These are phyloP conservation scores for Pollachius pollachius DNA, from an alignment of 2,113 vertebrate genomes.

Conservation along the genomic window DNA sequence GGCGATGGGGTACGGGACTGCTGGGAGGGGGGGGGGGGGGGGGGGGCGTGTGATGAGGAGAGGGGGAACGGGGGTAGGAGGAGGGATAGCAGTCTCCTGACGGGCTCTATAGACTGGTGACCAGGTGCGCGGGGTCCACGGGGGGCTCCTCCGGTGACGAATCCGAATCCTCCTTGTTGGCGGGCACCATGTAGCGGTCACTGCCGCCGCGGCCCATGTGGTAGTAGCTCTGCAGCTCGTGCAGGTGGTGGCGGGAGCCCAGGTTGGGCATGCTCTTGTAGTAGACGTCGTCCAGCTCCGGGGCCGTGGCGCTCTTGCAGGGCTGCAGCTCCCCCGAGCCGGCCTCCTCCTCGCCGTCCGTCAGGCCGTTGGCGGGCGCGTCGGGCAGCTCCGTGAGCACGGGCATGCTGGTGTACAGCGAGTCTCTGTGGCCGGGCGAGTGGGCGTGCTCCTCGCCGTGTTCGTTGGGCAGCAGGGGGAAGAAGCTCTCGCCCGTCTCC, in stretches of 20 bases:
- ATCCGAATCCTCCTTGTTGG: slow-evolving; percentile 88
- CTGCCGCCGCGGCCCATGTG: slow-evolving; percentile 96
- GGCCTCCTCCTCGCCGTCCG: slow-evolving; percentile 81
- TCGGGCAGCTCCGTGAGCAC: slow-evolving; percentile 84
- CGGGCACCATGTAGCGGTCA: slow-evolving; percentile 92
- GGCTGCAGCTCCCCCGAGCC: slow-evolving; percentile 78
- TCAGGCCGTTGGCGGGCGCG: slow-evolving; percentile 70
- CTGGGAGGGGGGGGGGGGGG: slow-evolving; percentile 32
- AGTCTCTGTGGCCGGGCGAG: slow-evolving; percentile 87
- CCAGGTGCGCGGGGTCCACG: slow-evolving; percentile 90
- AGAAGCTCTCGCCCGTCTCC: slow-evolving; percentile 97
- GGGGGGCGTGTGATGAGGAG: slow-evolving; percentile 35
- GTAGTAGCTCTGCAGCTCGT: slow-evolving; percentile 95
- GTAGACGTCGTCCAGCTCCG: slow-evolving; percentile 89
- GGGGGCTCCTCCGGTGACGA: slow-evolving; percentile 82
- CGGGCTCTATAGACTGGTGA: slow-evolving; percentile 94
- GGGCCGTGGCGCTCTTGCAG: slow-evolving; percentile 79
- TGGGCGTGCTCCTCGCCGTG: slow-evolving; percentile 81
- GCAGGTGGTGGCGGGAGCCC: slow-evolving; percentile 90
- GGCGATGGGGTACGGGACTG: slow-evolving; percentile 10
- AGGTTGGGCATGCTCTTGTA: slow-evolving; percentile 99
- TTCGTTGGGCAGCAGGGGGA: slow-evolving; percentile 93
- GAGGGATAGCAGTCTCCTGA: slow-evolving; percentile 54
- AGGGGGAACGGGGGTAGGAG: slow-evolving; percentile 35
- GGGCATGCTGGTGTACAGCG: slow-evolving; percentile 97